A percentile compares a stretch with the other conserved stretches of the same genome.
Evolutionary conservation across 2,888 invertebrate species (phyloP).

Genomic region (Caenorhabditis wallacei): DNA sequence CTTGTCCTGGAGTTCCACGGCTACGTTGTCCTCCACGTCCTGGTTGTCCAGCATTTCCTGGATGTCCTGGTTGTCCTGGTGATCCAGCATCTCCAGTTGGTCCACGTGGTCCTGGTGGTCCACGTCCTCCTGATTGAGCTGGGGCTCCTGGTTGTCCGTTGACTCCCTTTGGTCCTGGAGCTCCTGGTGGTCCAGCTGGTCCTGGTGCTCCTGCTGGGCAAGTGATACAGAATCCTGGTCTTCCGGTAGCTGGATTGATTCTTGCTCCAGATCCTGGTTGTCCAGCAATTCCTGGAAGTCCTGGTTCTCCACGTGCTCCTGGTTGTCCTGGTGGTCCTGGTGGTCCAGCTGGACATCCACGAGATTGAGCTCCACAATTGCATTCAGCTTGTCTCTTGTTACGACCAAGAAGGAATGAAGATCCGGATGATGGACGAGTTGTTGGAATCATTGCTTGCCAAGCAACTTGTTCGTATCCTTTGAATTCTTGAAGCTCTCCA

Average conservation of each 20-base stretch:
- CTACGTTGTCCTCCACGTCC: slow-evolving; percentile 59
- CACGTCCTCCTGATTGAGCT: slow-evolving; percentile 61
- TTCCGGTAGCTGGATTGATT: slow-evolving; percentile 67
- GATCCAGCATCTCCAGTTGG: slow-evolving; percentile 57
- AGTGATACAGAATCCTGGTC: slow-evolving; percentile 53
- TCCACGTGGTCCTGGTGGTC: slow-evolving; percentile 63
- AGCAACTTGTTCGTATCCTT: slow-evolving; percentile 62
- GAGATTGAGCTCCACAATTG: slow-evolving; percentile 68
- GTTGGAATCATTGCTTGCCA: slow-evolving; percentile 64
- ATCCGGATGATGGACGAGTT: slow-evolving; percentile 47
- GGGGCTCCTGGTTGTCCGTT: slow-evolving; percentile 66
- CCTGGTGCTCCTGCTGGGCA: slow-evolving; percentile 63
- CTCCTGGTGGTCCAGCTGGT: slow-evolving; percentile 61
- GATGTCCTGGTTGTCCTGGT: slow-evolving; percentile 65
- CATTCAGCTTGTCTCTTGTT: slow-evolving; percentile 70
- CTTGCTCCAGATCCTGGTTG: slow-evolving; percentile 70
- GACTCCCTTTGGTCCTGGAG: slow-evolving; percentile 52
- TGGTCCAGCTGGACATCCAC: slow-evolving; percentile 71
- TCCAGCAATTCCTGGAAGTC: slow-evolving; percentile 63
- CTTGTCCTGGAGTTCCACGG: slow-evolving; percentile 55
- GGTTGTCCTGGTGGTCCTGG: slow-evolving; percentile 70
- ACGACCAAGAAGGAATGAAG: slow-evolving; percentile 51
- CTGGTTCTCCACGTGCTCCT: slow-evolving; percentile 66
- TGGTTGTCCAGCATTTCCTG: slow-evolving; percentile 56
- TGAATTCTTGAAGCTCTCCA: slow-evolving; percentile 70